phyloP scores from a whole-genome alignment of 2,797 vertebrate species.

The Anguilla pacifica region DNA sequence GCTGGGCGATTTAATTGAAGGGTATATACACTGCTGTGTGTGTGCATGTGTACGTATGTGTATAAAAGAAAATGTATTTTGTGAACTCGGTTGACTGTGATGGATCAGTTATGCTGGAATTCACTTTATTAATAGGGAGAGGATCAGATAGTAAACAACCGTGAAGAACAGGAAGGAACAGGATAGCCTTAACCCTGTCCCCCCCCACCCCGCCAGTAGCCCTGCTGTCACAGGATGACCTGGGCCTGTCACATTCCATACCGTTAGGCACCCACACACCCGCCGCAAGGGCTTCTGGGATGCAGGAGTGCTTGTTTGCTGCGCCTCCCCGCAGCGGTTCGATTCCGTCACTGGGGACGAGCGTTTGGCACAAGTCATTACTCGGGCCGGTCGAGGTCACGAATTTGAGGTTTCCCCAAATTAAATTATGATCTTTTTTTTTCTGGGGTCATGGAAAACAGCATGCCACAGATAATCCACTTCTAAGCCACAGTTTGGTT shows the following conservation, averaged over 20 bases:
- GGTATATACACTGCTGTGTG: too few species aligned
- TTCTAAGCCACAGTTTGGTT: background rate
- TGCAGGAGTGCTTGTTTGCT: background rate
- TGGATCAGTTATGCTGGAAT: background rate
- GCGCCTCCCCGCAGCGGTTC: background rate
- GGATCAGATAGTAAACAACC: background rate
- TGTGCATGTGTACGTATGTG: too few species aligned
- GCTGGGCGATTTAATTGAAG: too few species aligned
- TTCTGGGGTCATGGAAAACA: background rate
- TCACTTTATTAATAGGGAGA: background rate
- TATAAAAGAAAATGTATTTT: background rate
- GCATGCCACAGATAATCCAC: background rate
- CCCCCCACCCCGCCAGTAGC: too few species aligned
- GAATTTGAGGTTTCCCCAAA: background rate
- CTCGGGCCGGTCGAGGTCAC: constrained; percentile 1
- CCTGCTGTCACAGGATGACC: background rate
- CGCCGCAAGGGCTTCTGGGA: background rate
- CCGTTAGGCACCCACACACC: background rate
- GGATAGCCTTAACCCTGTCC: too few species aligned
- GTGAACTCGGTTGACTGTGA: background rate
- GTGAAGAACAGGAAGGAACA: background rate
- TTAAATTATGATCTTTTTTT: background rate
- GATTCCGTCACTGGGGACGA: background rate
- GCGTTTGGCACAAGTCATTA: background rate
- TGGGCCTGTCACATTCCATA: constrained; percentile 12